A percentile compares a stretch with the other conserved stretches of the same genome.
Evolutionary conservation across 35 echinoderm and acorn worm genomes (phyloP).

Genomic region (Diadema setosum): DNA sequence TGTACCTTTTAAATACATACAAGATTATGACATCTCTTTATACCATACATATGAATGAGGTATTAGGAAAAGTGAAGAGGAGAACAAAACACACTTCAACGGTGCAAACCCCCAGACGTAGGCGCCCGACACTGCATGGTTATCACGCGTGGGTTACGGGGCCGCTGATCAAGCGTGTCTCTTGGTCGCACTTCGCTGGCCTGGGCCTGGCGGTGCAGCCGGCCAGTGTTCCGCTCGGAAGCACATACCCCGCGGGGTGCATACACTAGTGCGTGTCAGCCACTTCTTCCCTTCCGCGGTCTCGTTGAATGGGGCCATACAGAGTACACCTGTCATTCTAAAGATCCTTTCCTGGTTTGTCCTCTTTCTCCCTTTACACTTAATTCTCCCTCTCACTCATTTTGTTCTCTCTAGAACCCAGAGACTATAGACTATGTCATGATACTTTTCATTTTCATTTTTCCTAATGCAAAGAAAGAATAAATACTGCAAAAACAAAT

Average conservation of each 20-base stretch:
- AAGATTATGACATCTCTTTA: no score
- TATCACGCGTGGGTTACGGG: neutral
- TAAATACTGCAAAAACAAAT: no score
- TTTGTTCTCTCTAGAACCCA: no score
- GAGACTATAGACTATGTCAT: no score
- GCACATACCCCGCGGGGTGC: slow-evolving; percentile 11
- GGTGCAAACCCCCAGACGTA: no score
- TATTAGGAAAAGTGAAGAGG: no score
- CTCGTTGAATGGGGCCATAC: neutral
- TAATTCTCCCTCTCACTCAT: no score
- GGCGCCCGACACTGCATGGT: neutral
- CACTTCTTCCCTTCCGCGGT: neutral
- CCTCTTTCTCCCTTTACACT: neutral
- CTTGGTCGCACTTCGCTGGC: slow-evolving; percentile 14
- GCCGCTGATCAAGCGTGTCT: neutral
- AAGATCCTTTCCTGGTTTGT: neutral
- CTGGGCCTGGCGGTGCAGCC: slow-evolving; percentile 7
- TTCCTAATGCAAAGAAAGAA: no score
- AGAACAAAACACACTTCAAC: no score
- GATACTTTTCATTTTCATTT: no score
- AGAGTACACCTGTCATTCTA: neutral
- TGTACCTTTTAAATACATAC: no score
- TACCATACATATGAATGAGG: no score
- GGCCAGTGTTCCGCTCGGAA: slow-evolving; percentile 16
- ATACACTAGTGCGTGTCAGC: neutral